Conservation (phyloP, 2,797 vertebrate species). For the Hoplostethus atlanticus region DNA sequence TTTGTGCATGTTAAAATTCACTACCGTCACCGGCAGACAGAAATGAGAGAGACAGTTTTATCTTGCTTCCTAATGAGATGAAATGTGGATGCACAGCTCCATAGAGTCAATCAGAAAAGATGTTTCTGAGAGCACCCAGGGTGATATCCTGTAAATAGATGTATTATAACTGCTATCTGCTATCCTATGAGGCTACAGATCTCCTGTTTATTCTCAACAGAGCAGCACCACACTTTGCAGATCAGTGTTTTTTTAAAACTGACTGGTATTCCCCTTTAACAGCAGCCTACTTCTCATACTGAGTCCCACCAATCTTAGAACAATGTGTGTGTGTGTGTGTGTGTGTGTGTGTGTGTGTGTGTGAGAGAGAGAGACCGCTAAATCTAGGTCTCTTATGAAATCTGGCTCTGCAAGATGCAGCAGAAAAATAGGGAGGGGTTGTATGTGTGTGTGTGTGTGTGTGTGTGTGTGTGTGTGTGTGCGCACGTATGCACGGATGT, state of each 20-base stretch:
- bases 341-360: slow-evolving; percentile 13
- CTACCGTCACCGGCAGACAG: neutral
- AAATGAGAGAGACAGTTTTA: neutral
- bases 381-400: slow-evolving; percentile 79
- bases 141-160: slow-evolving; percentile 5
- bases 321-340: slow-evolving; percentile 22
- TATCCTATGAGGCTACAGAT: no score
- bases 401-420: slow-evolving; percentile 63
- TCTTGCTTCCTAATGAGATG: neutral
- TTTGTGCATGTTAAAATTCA: no score
- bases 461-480: slow-evolving; percentile 9
- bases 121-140: neutral
- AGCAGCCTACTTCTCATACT: slow-evolving; percentile 9
- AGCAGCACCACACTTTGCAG: neutral
- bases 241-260: slow-evolving; percentile 4
- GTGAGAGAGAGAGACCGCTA: slow-evolving; percentile 22
- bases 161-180: no score
- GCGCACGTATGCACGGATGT: slow-evolving; percentile 5
- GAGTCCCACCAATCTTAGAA: slow-evolving; percentile 26
- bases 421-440: slow-evolving; percentile 51
- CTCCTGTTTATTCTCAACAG: no score
- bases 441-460: slow-evolving; percentile 19
- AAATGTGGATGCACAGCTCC: neutral
- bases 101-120: neutral
- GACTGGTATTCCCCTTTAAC: slow-evolving; percentile 26